Evolutionary conservation across 1,140 invertebrate species (phyloP), one percentile per base, ranked within the genome.

Genomic region (Drosophila miranda): DNA sequence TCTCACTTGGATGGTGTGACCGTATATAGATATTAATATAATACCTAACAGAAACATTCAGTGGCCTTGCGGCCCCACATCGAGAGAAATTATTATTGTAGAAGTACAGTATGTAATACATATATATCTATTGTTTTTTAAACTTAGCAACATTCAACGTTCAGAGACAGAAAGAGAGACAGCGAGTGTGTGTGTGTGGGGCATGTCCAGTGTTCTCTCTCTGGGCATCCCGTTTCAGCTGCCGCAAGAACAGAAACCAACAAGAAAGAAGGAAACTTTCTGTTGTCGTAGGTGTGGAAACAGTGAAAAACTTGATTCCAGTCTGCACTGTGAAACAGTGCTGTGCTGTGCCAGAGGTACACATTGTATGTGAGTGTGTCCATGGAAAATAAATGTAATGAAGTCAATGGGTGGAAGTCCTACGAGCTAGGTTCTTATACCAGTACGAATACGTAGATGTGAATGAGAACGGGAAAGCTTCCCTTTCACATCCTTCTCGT

Each of bases 81-180:
- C 23, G 43, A 74, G 28, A 57, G 52, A 73, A n/a, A 61, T 62
- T 38, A 28, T 50, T 26, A 19, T 46, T 26, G 16, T 38, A 26
- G 26, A 69, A 54, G 63, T 72, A 74, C 3, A 34, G 16, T 38
- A 41, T 7, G 41, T 14, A 8, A 46, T 44, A 21, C 21, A 58
- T 51, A 26, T 21, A 54, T 38, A 58, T 16, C 26, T 45, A 23
- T 26, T 21, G 4, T 5, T 26, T 26, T 1, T 19, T 19, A 19
- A 81, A 78, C 49, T 74, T 62, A 62, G 70, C 81, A 86, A 86
- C 80, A 84, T 73, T 76, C 57, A 78, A 62, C 66, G 59, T 77
- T 78, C 58, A 64, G 55, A 38, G 11, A 38, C 34, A 38, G 34
- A 38, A 13, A 62, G 46, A 78, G 70, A 75, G 78, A 83, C 75